phyloP scores from a whole-genome alignment of 2,888 invertebrate species.

The Sericinus montela region DNA sequence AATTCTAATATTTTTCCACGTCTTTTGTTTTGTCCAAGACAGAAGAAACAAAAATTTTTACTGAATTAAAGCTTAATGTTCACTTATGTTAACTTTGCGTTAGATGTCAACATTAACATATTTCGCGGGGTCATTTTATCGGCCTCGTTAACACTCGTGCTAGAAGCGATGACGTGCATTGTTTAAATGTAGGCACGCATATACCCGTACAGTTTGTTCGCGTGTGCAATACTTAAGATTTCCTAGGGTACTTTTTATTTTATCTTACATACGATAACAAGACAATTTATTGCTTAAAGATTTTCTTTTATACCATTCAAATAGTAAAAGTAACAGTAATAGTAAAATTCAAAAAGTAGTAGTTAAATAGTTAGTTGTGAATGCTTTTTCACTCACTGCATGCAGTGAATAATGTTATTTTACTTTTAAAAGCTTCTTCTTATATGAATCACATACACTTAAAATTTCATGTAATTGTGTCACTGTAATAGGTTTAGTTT shows the following conservation, averaged over 20 bases:
- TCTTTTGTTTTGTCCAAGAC: no score
- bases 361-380: no score
- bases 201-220: slow-evolving; percentile 65
- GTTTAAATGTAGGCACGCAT: slow-evolving; percentile 69
- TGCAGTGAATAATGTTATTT: no score
- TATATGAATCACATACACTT: no score
- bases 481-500: no score
- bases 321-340: no score
- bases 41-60: no score
- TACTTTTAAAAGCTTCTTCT: no score
- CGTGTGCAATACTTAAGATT: slow-evolving; percentile 66
- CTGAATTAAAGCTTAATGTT: not conserved
- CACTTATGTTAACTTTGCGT: not conserved
- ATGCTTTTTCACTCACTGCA: no score
- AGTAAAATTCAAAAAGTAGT: no score
- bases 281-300: slow-evolving; percentile 34
- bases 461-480: no score
- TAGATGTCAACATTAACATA: slow-evolving; percentile 15
- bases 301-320: not conserved
- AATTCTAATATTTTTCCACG: no score
- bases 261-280: slow-evolving; percentile 32
- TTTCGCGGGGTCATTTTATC: slow-evolving; percentile 48
- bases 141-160: slow-evolving; percentile 50
- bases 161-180: slow-evolving; percentile 62
- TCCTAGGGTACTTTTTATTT: slow-evolving; percentile 46